phyloP scores from a whole-genome alignment of 2,888 invertebrate genomes.

The Hemistola chrysoprasaria region DNA sequence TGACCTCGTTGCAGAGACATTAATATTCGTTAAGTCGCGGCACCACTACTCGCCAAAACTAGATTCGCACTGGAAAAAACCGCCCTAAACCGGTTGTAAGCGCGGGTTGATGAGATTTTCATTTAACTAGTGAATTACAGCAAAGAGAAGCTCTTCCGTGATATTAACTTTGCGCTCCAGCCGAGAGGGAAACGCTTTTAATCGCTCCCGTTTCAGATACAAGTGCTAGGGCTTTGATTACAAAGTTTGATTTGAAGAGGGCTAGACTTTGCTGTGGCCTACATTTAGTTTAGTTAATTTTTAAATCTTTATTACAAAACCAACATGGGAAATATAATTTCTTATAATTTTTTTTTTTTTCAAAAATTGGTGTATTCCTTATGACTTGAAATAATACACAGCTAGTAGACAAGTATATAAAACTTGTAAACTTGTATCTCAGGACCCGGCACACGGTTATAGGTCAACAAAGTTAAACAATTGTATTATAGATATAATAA shows the following conservation, averaged over 20 bases:
- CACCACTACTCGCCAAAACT: slow-evolving; percentile 8
- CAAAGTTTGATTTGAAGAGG: slow-evolving; percentile 10
- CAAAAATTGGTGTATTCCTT: no score
- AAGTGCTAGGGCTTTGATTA: slow-evolving; percentile 14
- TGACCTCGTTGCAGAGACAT: slow-evolving; percentile 1
- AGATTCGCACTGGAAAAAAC: slow-evolving; percentile 28
- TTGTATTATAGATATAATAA: no score
- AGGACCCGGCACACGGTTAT: no score
- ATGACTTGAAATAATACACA: no score
- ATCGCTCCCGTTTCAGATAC: slow-evolving; percentile 30
- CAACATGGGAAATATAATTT: no score
- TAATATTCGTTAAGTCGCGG: slow-evolving; percentile 11
- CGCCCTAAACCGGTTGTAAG: slow-evolving; percentile 36
- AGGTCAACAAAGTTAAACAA: no score
- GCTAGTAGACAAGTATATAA: no score
- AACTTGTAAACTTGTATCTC: no score
- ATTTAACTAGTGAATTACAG: slow-evolving; percentile 50
- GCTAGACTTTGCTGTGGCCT: not conserved
- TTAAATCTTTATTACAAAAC: no score
- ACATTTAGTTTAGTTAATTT: no score
- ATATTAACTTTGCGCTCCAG: slow-evolving; percentile 39
- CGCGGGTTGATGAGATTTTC: slow-evolving; percentile 52
- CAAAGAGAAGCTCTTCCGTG: slow-evolving; percentile 35
- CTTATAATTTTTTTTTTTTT: no score
- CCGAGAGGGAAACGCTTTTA: slow-evolving; percentile 34